phyloP scores from a whole-genome alignment of 1,140 invertebrate species.

The Colletes latitarsis region DNA sequence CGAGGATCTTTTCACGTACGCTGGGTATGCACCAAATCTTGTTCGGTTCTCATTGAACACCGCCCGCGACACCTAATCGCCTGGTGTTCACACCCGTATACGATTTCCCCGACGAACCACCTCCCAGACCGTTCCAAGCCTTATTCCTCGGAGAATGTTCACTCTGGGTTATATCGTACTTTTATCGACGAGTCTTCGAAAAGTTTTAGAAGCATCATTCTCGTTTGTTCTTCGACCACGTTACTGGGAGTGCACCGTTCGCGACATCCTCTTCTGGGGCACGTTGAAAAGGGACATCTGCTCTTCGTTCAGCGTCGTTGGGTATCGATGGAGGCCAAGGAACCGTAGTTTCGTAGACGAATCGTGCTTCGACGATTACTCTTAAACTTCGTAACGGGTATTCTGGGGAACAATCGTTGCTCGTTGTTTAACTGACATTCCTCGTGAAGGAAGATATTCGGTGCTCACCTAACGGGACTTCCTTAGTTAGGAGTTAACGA shows the following conservation, averaged over 20 bases:
- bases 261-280: neutral
- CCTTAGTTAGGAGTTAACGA: neutral
- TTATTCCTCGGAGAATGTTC: neutral
- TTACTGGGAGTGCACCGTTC: neutral
- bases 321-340: neutral
- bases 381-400: constrained; percentile 11
- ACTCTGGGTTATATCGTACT: neutral
- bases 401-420: constrained; percentile 18
- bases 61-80: constrained; percentile 34
- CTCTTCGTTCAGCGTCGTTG: neutral
- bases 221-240: neutral
- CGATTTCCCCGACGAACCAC: neutral
- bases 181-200: neutral
- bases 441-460: neutral
- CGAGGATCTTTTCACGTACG: constrained; percentile 67
- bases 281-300: neutral
- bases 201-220: neutral
- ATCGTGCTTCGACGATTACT: constrained; percentile 6
- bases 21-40: constrained; percentile 73
- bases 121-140: too few relatives aligned
- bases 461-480: neutral
- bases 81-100: constrained; percentile 4
- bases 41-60: constrained; percentile 64
- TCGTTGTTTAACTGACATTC: neutral
- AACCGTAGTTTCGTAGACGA: neutral